Percentiles rank a stretch among this genome's conserved stretches.
Evolutionary conservation across 2,113 vertebrate species (phyloP).

Genomic region (Odocoileus hemionus): DNA sequence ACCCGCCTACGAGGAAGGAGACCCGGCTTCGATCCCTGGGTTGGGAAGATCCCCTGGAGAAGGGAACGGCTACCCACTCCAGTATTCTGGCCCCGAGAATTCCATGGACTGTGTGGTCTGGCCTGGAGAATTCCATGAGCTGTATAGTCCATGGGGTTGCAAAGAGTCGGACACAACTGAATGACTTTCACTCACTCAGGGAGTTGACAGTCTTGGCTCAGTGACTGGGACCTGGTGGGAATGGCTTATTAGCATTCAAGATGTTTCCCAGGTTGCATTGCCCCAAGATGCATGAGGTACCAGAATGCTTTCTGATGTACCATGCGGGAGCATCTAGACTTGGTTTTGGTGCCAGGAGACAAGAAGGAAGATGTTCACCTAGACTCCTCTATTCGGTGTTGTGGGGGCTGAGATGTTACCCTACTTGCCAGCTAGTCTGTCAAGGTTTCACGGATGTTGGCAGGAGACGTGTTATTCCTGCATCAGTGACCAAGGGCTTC

Average conservation of each 20-base stretch:
- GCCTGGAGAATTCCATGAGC: neutral
- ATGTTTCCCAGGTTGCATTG: neutral
- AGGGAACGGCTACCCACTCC: neutral
- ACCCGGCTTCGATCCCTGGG: neutral
- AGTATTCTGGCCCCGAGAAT: neutral
- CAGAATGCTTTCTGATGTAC: neutral
- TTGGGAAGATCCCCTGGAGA: neutral
- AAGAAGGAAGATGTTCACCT: rapidly evolving
- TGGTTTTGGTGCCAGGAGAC: neutral
- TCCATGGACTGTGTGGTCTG: too few relatives aligned
- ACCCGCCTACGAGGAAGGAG: neutral
- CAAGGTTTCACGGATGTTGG: neutral
- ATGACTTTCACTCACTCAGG: neutral
- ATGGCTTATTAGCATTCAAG: neutral
- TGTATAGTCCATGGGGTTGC: neutral
- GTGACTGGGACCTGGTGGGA: neutral
- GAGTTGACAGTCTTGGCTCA: neutral
- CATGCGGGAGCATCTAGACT: neutral
- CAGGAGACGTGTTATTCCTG: neutral
- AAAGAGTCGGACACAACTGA: neutral
- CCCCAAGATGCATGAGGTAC: neutral
- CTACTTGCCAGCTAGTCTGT: neutral
- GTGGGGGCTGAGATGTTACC: neutral
- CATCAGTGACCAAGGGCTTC: neutral
- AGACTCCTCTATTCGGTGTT: neutral